Conservation (phyloP, 2,888 invertebrate species). For the Ochropleura leucogaster region DNA sequence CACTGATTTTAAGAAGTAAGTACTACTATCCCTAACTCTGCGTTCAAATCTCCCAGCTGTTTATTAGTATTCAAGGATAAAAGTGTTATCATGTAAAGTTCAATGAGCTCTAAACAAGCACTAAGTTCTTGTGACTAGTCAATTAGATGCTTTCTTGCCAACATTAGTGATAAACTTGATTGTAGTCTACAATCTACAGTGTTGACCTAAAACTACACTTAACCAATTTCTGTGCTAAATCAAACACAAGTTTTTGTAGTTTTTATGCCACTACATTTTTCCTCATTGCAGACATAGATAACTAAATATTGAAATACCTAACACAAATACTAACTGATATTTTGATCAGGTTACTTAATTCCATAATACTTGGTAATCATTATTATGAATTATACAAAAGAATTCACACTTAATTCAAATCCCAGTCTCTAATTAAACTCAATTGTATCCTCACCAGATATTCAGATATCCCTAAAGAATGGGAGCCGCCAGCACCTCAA, state of each 20-base stretch:
- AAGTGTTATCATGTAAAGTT: conserved; percentile 20
- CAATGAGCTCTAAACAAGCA: not conserved
- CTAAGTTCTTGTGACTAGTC: not conserved
- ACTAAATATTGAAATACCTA: not conserved
- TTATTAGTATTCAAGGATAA: not conserved
- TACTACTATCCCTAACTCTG: conserved; percentile 55
- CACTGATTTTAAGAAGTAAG: conserved; percentile 98
- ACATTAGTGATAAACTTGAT: not conserved
- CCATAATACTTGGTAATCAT: not conserved
- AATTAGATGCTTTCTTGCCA: conserved; percentile 1
- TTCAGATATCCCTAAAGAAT: conserved; percentile 97
- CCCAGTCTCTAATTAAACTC: not conserved
- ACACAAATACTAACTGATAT: not conserved
- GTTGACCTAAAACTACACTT: not conserved
- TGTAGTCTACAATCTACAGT: too few relatives aligned
- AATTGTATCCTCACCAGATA: conserved; percentile 89
- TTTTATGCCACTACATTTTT: not conserved
- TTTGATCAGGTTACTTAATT: not conserved
- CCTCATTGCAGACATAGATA: not conserved
- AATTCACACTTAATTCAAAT: not conserved
- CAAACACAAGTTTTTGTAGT: not conserved
- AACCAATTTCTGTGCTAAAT: not conserved
- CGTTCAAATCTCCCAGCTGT: not conserved
- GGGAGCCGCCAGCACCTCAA: conserved; percentile 97
- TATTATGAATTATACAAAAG: not conserved